Conservation (phyloP, 2,797 vertebrate genomes). For the Emys orbicularis region DNA sequence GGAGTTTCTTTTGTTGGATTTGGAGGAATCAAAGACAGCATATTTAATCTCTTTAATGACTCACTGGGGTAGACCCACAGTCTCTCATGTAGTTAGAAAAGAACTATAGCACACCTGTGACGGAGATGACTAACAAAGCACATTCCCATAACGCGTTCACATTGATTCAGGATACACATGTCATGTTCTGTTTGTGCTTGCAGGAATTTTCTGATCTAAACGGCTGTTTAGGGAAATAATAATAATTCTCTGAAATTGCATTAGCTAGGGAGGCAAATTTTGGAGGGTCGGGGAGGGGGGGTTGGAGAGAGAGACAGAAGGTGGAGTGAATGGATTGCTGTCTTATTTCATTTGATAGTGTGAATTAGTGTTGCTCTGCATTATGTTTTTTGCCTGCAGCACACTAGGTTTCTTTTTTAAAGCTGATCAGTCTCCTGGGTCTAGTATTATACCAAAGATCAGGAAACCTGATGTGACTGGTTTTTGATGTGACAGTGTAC, state of each 20-base stretch:
- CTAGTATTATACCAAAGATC: constrained; percentile 43
- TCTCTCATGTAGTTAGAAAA: neutral
- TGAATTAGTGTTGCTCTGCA: constrained; percentile 62
- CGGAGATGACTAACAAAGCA: rapidly evolving
- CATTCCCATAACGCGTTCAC: neutral
- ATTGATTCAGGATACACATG: neutral
- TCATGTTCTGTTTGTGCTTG: constrained; percentile 16
- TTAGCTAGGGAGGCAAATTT: neutral
- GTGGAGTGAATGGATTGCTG: neutral
- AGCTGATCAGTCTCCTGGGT: constrained; percentile 52
- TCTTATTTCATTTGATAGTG: constrained; percentile 39
- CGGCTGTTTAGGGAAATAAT: constrained; percentile 22
- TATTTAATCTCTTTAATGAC: neutral
- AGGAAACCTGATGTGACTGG: constrained; percentile 49
- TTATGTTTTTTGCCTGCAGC: constrained; percentile 47
- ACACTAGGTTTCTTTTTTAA: constrained; percentile 63
- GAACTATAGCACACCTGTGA: neutral
- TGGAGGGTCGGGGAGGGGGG: neutral
- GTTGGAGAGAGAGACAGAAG: neutral
- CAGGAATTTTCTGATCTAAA: constrained; percentile 32
- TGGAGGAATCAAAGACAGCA: neutral
- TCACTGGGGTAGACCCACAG: neutral
- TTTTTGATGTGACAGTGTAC: constrained; percentile 56
- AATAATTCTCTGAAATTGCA: constrained; percentile 7
- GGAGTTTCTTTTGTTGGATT: neutral